Evolutionary conservation across 1,140 invertebrate species (phyloP).

Genomic region (Drosophila nasuta): DNA sequence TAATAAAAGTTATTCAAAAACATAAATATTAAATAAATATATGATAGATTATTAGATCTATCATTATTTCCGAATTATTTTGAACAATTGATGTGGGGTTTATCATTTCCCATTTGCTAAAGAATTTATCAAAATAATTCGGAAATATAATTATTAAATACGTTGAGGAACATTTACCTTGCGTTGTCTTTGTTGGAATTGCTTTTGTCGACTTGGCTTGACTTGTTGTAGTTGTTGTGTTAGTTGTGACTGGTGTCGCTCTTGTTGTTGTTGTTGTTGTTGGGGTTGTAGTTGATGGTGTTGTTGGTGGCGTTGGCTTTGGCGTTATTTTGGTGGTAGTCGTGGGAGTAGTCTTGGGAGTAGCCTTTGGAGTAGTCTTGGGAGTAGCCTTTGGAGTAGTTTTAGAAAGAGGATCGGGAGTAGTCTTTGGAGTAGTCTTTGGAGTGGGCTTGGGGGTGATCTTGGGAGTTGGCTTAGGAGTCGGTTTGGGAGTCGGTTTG

Average conservation of each 20-base stretch:
- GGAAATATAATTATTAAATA: no score
- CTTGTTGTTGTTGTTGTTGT: slow-evolving; percentile 3
- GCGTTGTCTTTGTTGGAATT: neutral
- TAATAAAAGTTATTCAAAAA: no score
- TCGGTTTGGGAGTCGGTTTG: no score
- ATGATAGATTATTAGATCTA: no score
- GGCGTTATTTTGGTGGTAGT: slow-evolving; percentile 9
- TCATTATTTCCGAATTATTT: no score
- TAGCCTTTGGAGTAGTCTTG: neutral
- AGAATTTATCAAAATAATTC: no score
- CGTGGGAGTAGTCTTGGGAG: slow-evolving; percentile 3
- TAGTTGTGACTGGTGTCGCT: neutral
- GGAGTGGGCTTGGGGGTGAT: no score
- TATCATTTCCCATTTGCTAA: no score
- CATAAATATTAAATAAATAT: no score
- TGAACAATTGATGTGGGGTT: no score
- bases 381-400: slow-evolving; percentile 5
- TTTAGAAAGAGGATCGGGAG: neutral
- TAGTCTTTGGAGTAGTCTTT: no score
- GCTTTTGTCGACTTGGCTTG: neutral
- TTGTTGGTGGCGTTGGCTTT: slow-evolving; percentile 22
- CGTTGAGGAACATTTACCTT: slow-evolving; percentile 7
- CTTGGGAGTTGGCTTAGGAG: no score
- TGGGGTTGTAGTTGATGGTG: slow-evolving; percentile 20
- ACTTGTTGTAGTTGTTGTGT: neutral